A percentile compares a stretch with the other conserved stretches of the same genome.
phyloP scores from a whole-genome alignment of 2,888 invertebrate species.

The Thecophora atra region DNA sequence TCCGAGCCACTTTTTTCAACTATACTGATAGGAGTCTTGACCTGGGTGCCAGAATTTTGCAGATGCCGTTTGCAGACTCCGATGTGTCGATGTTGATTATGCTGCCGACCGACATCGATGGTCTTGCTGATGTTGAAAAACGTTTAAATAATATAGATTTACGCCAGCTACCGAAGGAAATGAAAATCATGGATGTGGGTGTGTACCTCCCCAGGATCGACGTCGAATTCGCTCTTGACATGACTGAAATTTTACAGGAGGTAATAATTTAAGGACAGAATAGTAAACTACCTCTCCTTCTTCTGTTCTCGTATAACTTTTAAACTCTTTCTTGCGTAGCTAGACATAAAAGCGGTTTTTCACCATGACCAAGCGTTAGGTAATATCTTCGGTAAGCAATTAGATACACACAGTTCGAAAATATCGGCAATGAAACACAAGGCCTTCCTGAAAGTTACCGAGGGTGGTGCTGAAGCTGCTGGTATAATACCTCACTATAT shows the following conservation, averaged over 20 bases:
- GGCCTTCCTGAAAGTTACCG: no score
- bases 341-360: no score
- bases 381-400: no score
- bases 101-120: constrained; percentile 75
- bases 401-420: no score
- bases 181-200: constrained; percentile 67
- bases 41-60: constrained; percentile 71
- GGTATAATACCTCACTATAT: no score
- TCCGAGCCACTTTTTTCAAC: constrained; percentile 65
- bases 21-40: constrained; percentile 65
- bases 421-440: no score
- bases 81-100: constrained; percentile 80
- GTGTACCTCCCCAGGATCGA: constrained; percentile 82
- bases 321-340: no score
- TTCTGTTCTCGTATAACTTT: no score
- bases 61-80: constrained; percentile 76
- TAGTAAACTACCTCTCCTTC: no score
- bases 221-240: constrained; percentile 77
- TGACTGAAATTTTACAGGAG: constrained; percentile 71
- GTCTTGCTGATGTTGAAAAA: constrained; percentile 71
- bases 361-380: no score
- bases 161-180: constrained; percentile 66
- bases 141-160: constrained; percentile 71
- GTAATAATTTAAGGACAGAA: no score
- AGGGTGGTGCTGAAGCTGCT: no score